A percentile compares a stretch with the other conserved stretches of the same genome.
Conservation (phyloP, 2,797 vertebrate genomes). For the Peromyscus aztecus region DNA sequence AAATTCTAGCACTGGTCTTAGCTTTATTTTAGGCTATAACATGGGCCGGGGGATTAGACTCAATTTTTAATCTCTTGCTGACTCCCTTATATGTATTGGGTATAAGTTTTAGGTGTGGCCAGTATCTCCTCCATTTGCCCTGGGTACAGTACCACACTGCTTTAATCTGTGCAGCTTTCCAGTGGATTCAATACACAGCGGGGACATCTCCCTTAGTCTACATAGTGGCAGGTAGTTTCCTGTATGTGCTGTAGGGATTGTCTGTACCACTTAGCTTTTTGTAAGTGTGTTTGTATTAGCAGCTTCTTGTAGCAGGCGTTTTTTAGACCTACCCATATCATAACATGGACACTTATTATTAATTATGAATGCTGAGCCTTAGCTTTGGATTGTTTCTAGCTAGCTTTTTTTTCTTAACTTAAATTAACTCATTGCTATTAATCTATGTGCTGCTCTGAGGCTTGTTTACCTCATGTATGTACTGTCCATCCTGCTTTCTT, state of each 20-base stretch:
- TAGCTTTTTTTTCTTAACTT: neutral
- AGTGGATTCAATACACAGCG: neutral
- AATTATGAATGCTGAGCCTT: neutral
- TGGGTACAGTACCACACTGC: neutral
- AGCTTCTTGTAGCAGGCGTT: neutral
- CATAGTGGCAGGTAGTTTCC: neutral
- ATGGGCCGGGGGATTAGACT: neutral
- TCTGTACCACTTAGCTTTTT: neutral
- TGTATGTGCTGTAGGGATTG: neutral
- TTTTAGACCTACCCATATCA: neutral
- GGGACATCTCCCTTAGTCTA: neutral
- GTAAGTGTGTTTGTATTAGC: neutral
- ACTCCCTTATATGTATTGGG: neutral
- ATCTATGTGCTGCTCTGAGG: neutral
- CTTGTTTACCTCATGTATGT: neutral
- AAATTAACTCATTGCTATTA: neutral
- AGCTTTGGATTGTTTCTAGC: neutral
- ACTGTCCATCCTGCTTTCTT: neutral
- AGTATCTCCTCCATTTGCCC: neutral
- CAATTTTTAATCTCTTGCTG: constrained; percentile 12
- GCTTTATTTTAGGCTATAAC: constrained; percentile 24
- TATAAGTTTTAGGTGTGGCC: neutral
- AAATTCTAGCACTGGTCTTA: neutral
- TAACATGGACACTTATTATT: neutral
- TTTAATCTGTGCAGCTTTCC: neutral